Base-by-base conservation (phyloP, 2,888 invertebrate species). In the Muscina levida region DNA sequence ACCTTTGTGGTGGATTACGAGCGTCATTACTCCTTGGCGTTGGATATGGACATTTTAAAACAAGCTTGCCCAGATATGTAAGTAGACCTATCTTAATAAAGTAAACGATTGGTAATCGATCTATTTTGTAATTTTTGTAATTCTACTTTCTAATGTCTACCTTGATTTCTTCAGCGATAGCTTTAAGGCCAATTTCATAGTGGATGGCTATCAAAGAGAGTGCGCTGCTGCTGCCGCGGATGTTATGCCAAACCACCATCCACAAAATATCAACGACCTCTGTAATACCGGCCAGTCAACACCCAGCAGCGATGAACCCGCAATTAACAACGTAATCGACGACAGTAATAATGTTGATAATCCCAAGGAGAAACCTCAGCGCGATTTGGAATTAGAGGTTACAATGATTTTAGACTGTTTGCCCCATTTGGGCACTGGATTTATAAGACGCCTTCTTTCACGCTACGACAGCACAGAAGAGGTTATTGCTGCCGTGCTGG, bases 401-500 rank as follows among this genome's bases (percentile, higher is more conserved):
- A 83, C 87, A 10, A 87, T 89, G 22, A 91, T 92, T 37, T 84
- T 91, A 26, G 92, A 92, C 75, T 90, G 97, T 74, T 91, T 98
- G 56, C 96, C 96, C 1, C 93, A 97, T 90, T 91, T 97, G 62
- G 97, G 97, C 0, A 95, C 95, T 85, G 96, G 93, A 0, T 93
- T 93, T 80, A 92, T 94, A 39, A 90, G 96, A 90, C 93, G 93
- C 86, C 95, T 97, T 85, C 91, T 98, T 71, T 92, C 95, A 84
- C 93, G 95, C 86, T 97, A 95, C 86, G 93, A 95, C 19, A 93
- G 95, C 84, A 92, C 94, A 0, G 95, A 95, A 83, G 92, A 93
- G 84, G 96, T 97, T 2, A 95, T 98, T 77, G 94, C 96, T 87
- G 95, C 95, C 59, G 91, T 98, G 77, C 90, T 98, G 65, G 97